Evolutionary conservation across 2,888 invertebrate genomes (phyloP), one percentile per base, ranked within the genome.

Genomic region (Acheta domesticus): DNA sequence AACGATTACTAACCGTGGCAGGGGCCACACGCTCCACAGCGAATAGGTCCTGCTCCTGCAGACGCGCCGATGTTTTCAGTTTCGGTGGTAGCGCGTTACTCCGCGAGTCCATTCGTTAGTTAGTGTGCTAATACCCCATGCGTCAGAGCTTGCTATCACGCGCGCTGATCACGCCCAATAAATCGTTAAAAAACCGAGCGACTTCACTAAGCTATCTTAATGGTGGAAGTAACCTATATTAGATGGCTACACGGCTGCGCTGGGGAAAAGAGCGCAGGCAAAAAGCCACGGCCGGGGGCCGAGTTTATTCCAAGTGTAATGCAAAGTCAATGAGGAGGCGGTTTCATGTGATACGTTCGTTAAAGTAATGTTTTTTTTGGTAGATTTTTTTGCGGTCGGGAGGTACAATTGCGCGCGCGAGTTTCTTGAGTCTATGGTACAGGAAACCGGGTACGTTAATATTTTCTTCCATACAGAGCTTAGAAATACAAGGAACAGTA

Each of bases 221-320:
- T 79, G 79, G 76, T 73, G 50, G 49, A 50, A 76, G 50, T 79
- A 79, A 79, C 79, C 79, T 76, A 79, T 76, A 79, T 79, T 79
- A 79, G 50, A 62, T 62, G 62, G 62, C 62, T 62, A 62, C 62
- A 19, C n/a, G 14, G 16, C 62, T 12, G n/a, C 62, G 5, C 62
- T 62, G 62, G n/a, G n/a, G n/a, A 62, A 62, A n/a, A 62, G n/a
- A 62, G 62, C n/a, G 8, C 16, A 19, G 62, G 62, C 14, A 62
- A 19, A 62, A 62, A 62, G n/a, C 62, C 62, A 5, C 62, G 5
- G 3, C n/a, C 14, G 14, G 4, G 62, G n/a, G 62, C n/a, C n/a
- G 3, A n/a, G 14, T 62, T 19, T 62, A 62, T 62, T 62, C 62
- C 62, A n/a, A 62, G 16, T 62, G 62, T n/a, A 14, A n/a, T n/a